Evolutionary conservation across 2,113 vertebrate species (phyloP).

Genomic region (Anthoscopus minutus): DNA sequence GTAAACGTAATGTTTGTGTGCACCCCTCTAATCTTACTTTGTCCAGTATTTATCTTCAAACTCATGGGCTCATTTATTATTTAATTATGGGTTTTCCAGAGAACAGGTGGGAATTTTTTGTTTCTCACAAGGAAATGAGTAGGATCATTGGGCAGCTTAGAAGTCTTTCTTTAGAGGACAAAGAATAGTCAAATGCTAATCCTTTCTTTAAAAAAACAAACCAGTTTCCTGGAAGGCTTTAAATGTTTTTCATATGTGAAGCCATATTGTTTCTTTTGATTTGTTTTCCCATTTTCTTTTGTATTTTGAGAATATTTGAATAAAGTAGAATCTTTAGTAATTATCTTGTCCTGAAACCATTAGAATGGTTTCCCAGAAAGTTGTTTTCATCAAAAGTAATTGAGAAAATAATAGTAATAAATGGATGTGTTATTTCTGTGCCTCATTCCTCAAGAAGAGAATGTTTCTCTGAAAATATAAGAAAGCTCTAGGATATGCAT

Average conservation of each 20-base stretch:
- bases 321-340: background rate
- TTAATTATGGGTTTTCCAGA: constrained; percentile 1
- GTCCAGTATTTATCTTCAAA: background rate
- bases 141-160: background rate
- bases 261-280: background rate
- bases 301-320: background rate
- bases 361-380: background rate
- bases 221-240: background rate
- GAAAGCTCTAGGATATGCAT: background rate
- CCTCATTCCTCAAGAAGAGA: background rate
- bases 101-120: constrained; percentile 5
- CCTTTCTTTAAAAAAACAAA: background rate
- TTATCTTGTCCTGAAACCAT: background rate
- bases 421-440: background rate
- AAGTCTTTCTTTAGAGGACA: background rate
- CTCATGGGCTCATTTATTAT: background rate
- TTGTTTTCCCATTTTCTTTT: background rate
- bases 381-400: background rate
- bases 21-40: background rate
- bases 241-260: background rate
- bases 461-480: background rate
- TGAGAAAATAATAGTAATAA: background rate
- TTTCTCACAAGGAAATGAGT: constrained; percentile 16
- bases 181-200: background rate
- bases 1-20: background rate